Evolutionary conservation across 1,140 invertebrate species (phyloP).

Genomic region (Zaprionus gabonicus): DNA sequence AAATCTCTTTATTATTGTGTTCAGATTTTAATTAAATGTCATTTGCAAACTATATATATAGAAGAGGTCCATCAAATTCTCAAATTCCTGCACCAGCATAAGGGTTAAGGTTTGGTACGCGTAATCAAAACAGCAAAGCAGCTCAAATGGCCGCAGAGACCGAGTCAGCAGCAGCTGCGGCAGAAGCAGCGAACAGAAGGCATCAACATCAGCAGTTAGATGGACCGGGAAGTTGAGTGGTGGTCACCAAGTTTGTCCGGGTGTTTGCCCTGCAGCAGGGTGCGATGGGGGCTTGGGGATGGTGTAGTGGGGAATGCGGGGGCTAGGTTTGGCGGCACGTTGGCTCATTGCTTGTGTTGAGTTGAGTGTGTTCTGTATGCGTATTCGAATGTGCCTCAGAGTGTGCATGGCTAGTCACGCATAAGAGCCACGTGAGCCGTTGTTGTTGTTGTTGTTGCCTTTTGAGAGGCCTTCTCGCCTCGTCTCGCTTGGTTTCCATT

Average conservation of each 20-base stretch:
- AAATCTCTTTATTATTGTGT: too few species aligned
- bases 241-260: constrained; percentile 14
- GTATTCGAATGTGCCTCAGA: constrained; percentile 34
- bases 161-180: neutral
- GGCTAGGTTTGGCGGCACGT: constrained; percentile 37
- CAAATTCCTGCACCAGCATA: neutral
- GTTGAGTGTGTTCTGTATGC: constrained; percentile 8
- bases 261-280: neutral
- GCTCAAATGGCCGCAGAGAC: neutral
- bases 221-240: constrained; percentile 11
- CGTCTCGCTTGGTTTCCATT: neutral
- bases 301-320: neutral
- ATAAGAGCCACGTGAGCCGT: constrained; percentile 50
- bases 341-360: constrained; percentile 27
- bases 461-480: neutral
- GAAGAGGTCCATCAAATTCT: too few species aligned
- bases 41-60: too few species aligned
- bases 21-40: too few species aligned
- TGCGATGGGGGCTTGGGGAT: neutral
- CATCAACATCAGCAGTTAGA: neutral
- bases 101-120: constrained; percentile 1
- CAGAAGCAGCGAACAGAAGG: neutral
- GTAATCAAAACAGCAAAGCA: constrained; percentile 6
- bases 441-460: constrained; percentile 14
- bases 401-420: constrained; percentile 51